These are phyloP conservation scores for Channa maculata DNA, from an alignment of 2,113 vertebrate genomes.

Conservation along the genomic window DNA sequence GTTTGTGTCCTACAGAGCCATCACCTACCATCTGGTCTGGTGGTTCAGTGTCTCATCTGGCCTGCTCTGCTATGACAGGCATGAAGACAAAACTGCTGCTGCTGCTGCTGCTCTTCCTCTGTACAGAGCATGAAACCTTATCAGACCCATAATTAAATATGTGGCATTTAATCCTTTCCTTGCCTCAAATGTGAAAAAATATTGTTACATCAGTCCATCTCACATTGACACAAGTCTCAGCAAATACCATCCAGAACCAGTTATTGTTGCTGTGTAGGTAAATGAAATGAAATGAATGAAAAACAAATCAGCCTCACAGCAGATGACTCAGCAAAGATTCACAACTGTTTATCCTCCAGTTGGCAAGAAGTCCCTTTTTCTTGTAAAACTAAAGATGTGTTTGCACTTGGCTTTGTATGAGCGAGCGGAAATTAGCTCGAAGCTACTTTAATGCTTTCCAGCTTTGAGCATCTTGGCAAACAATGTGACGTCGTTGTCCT, in stretches of 20 bases:
- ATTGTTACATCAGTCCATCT: neutral
- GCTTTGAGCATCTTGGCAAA: slow-evolving; percentile 49
- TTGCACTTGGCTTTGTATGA: slow-evolving; percentile 48
- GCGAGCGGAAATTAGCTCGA: slow-evolving; percentile 26
- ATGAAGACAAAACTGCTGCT: slow-evolving; percentile 18
- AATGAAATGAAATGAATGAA: neutral
- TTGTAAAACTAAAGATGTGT: slow-evolving; percentile 49
- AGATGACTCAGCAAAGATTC: slow-evolving; percentile 33
- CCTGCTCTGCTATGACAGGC: slow-evolving; percentile 34
- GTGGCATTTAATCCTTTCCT: slow-evolving; percentile 8
- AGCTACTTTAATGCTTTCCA: slow-evolving; percentile 43
- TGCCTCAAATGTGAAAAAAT: slow-evolving; percentile 10
- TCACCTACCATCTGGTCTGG: slow-evolving; percentile 62
- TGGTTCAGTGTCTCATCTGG: slow-evolving; percentile 50
- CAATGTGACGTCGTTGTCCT: slow-evolving; percentile 40
- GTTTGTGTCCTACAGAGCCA: slow-evolving; percentile 23
- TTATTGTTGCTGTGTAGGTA: neutral
- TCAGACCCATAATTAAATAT: slow-evolving; percentile 20
- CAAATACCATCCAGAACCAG: neutral
- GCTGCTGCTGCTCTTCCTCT: slow-evolving; percentile 34
- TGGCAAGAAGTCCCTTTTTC: slow-evolving; percentile 52
- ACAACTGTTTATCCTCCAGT: slow-evolving; percentile 26
- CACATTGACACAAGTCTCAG: neutral
- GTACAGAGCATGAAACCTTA: slow-evolving; percentile 8
- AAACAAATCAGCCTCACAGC: neutral